Percentiles rank a stretch among this genome's conserved stretches.
Conservation (phyloP, 2,113 vertebrate species). For the Pithys albifrons region DNA sequence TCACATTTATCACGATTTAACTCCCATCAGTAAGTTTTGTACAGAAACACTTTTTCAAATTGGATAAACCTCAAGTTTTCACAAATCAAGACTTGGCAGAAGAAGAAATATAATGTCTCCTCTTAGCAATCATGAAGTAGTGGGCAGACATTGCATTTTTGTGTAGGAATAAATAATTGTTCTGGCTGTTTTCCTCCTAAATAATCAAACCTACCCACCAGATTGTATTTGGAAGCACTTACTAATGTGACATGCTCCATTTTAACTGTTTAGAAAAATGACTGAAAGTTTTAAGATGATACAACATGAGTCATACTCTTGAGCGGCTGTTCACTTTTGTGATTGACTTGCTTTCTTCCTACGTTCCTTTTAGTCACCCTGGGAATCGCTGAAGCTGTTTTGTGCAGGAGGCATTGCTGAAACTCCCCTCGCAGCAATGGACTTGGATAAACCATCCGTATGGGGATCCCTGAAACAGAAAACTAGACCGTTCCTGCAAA, state of each 20-base stretch:
- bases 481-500: slow-evolving; percentile 74
- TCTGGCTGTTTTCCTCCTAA: slow-evolving; percentile 30
- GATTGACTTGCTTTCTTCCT: slow-evolving; percentile 36
- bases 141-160: slow-evolving; percentile 12
- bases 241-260: background rate
- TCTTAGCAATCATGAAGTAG: background rate
- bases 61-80: background rate
- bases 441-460: slow-evolving; percentile 77
- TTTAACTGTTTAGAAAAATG: slow-evolving; percentile 20
- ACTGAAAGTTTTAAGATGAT: slow-evolving; percentile 39
- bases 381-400: background rate
- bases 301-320: slow-evolving; percentile 31
- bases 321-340: background rate
- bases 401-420: background rate
- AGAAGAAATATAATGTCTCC: background rate
- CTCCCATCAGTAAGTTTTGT: background rate
- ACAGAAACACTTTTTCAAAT: background rate
- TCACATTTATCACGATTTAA: background rate
- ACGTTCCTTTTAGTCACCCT: slow-evolving; percentile 14
- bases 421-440: slow-evolving; percentile 66
- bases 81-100: background rate
- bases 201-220: slow-evolving; percentile 48
- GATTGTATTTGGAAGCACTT: slow-evolving; percentile 29
- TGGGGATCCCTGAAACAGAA: slow-evolving; percentile 80
- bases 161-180: slow-evolving; percentile 29